Evolutionary conservation across 2,888 invertebrate species (phyloP).

Genomic region (Eumerus sabulonum): DNA sequence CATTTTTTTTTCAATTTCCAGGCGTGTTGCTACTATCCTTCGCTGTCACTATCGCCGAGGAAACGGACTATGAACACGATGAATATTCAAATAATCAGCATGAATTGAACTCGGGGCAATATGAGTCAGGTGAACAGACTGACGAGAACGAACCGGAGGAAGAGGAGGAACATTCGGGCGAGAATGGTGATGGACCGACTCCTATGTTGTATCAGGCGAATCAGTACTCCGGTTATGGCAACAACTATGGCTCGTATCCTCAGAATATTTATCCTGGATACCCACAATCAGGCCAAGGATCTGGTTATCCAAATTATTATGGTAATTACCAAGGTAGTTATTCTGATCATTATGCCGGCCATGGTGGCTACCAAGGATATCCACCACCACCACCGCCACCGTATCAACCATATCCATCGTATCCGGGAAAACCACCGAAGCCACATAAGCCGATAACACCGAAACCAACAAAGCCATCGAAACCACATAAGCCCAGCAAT

Average conservation of each 20-base stretch:
- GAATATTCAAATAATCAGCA: neutral
- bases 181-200: constrained; percentile 2
- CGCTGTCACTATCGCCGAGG: constrained; percentile 16
- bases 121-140: constrained; percentile 8
- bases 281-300: neutral
- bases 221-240: neutral
- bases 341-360: neutral
- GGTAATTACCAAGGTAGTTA: constrained; percentile 1
- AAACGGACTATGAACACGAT: neutral
- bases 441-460: neutral
- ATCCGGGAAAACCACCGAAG: neutral
- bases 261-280: neutral
- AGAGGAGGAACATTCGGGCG: neutral
- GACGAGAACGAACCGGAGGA: constrained; percentile 1
- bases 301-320: constrained; percentile 4
- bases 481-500: constrained; percentile 4
- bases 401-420: neutral
- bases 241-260: constrained; percentile 8
- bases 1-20: constrained; percentile 24
- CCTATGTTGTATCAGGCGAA: constrained; percentile 11
- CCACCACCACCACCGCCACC: neutral
- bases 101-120: neutral
- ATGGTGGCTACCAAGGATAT: neutral
- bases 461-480: neutral
- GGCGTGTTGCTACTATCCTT: constrained; percentile 36